A percentile compares a stretch with the other conserved stretches of the same genome.
Evolutionary conservation across 2,113 vertebrate species (phyloP).

Genomic region (Hippoglossus stenolepis): DNA sequence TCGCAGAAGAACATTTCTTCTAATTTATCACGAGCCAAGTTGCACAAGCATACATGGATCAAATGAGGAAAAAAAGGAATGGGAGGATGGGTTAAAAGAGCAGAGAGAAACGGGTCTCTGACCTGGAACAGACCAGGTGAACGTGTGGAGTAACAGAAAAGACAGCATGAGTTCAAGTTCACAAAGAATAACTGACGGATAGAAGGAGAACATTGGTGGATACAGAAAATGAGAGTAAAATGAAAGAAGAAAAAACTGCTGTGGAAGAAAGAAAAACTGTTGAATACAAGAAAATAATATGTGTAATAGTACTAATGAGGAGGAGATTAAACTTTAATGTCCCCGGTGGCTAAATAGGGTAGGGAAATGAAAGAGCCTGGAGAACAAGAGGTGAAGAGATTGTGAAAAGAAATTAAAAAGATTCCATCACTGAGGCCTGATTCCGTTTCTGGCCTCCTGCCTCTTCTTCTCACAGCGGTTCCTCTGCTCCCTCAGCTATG

Average conservation of each 20-base stretch:
- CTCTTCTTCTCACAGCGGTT: constrained; percentile 40
- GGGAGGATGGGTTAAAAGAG: not conserved
- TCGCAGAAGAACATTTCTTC: not conserved
- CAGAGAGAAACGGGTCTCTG: not conserved
- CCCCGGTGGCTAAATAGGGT: constrained; percentile 33
- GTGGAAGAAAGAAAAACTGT: not conserved
- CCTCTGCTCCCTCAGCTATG: constrained; percentile 33
- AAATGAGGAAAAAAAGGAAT: not conserved
- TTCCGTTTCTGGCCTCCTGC: not conserved
- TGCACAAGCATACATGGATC: not conserved
- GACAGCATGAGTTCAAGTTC: not conserved
- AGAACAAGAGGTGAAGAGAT: constrained; percentile 22
- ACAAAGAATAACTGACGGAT: not conserved
- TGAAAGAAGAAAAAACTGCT: not conserved
- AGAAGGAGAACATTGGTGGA: not conserved
- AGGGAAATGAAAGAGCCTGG: constrained; percentile 21
- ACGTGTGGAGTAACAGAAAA: not conserved
- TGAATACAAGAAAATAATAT: constrained; percentile 15
- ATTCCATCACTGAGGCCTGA: not conserved
- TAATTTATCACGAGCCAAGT: too few species aligned
- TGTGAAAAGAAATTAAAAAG: constrained; percentile 34
- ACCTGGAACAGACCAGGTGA: constrained; percentile 18
- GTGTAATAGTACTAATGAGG: constrained; percentile 39
- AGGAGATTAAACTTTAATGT: constrained; percentile 56
- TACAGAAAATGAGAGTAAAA: not conserved